Evolutionary conservation across 53 echinoderm and acorn worm species (phyloP).

Genomic region (Holothuria scabra): DNA sequence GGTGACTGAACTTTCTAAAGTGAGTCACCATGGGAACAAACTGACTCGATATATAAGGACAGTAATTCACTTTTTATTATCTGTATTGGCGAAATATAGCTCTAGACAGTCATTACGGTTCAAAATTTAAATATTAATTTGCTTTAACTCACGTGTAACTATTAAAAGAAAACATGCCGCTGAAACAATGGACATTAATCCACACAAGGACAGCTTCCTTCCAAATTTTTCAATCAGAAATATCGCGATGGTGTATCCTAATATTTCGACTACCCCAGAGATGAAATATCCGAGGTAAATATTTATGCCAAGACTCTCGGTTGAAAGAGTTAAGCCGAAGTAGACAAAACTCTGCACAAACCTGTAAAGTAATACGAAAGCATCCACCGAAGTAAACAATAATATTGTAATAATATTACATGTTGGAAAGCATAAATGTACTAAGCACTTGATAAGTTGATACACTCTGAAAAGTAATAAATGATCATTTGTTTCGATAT

Average conservation of each 20-base stretch:
- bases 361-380: not conserved
- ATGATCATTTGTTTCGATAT: no score
- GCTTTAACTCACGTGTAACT: slow-evolving; percentile 21
- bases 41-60: no score
- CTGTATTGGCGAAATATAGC: no score
- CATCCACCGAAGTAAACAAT: no score
- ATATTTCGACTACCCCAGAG: slow-evolving; percentile 33
- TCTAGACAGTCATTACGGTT: no score
- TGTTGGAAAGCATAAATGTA: not conserved
- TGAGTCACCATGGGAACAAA: no score
- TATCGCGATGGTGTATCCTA: slow-evolving; percentile 6
- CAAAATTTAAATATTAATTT: no score
- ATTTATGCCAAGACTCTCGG: slow-evolving; percentile 41
- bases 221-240: slow-evolving; percentile 12
- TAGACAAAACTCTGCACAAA: slow-evolving; percentile 42
- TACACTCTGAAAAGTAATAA: no score
- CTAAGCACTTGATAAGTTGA: no score
- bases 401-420: no score
- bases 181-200: not conserved
- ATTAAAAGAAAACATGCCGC: slow-evolving; percentile 8
- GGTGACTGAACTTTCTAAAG: no score
- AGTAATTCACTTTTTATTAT: no score
- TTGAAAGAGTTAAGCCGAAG: slow-evolving; percentile 30
- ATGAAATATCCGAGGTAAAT: slow-evolving; percentile 23
- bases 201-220: not conserved